Percentiles rank a stretch among this genome's conserved stretches.
Conservation (phyloP, 2,888 invertebrate species). For the Strigamia maritima region DNA sequence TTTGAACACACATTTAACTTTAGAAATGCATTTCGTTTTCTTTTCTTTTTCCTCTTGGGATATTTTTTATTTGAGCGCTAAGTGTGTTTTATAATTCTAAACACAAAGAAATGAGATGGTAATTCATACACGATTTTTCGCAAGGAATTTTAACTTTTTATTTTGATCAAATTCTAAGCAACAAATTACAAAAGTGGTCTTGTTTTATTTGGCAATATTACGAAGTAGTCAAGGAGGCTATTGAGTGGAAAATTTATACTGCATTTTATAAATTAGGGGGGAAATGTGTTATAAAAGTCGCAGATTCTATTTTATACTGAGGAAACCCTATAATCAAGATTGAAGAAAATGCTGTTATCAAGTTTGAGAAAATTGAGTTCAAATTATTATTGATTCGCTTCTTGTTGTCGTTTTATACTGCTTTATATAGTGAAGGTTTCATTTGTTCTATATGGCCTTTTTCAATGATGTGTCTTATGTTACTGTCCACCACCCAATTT, state of each 20-base stretch:
- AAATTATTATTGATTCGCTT: slow-evolving; percentile 15
- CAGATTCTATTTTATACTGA: background rate
- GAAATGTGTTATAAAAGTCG: background rate
- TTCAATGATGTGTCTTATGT: slow-evolving; percentile 10
- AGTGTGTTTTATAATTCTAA: background rate
- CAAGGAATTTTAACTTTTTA: background rate
- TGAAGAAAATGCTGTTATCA: slow-evolving; percentile 1
- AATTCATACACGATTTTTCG: background rate
- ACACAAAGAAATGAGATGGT: background rate
- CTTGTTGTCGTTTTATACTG: slow-evolving; percentile 2
- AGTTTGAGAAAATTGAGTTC: slow-evolving; percentile 10
- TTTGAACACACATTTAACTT: background rate
- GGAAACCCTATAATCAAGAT: background rate
- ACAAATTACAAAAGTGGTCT: background rate
- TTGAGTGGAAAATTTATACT: slow-evolving; percentile 5
- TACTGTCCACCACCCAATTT: slow-evolving; percentile 15
- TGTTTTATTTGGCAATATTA: background rate
- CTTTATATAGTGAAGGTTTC: background rate
- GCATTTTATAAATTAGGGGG: background rate
- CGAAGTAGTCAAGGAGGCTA: background rate
- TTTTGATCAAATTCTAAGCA: background rate
- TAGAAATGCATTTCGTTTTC: background rate
- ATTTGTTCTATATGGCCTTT: slow-evolving; percentile 5
- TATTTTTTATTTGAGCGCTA: background rate
- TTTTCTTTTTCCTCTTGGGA: background rate